A percentile compares a stretch with the other conserved stretches of the same genome.
phyloP scores from a whole-genome alignment of 1,140 invertebrate species.

The Euwallacea fornicatus region DNA sequence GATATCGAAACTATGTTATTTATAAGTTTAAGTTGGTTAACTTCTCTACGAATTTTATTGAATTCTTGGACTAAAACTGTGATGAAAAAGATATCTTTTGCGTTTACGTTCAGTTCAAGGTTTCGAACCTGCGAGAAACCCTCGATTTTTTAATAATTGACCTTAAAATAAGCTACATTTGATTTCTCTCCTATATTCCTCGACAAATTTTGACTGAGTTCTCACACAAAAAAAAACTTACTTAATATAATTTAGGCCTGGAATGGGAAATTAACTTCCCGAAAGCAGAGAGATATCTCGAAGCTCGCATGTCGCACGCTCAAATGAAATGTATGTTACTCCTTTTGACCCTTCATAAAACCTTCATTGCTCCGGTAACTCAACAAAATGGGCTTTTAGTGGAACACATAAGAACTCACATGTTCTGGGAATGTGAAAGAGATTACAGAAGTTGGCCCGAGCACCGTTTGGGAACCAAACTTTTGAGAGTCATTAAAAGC shows the following conservation, averaged over 20 bases:
- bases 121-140: no score
- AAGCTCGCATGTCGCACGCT: conserved; percentile 67
- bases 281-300: conserved; percentile 70
- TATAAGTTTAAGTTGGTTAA: no score
- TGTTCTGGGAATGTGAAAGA: conserved; percentile 79
- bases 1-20: no score
- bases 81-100: no score
- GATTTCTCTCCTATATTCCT: no score
- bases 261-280: conserved; percentile 77
- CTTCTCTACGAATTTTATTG: no score
- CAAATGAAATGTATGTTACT: conserved; percentile 71
- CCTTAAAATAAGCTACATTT: no score
- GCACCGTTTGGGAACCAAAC: conserved; percentile 66
- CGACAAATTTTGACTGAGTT: no score
- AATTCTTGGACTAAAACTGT: no score
- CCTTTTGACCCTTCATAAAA: conserved; percentile 65
- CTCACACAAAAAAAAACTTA: no score
- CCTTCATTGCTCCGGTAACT: conserved; percentile 64
- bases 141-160: no score
- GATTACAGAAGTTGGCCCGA: conserved; percentile 70
- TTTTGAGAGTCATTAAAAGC: conserved; percentile 63
- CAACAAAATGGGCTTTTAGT: conserved; percentile 60
- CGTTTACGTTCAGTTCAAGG: no score
- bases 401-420: conserved; percentile 71
- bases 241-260: conserved; percentile 46